Percentiles rank a stretch among this genome's conserved stretches.
Evolutionary conservation across 2,113 vertebrate species (phyloP).

Genomic region (Glaucomys volans): DNA sequence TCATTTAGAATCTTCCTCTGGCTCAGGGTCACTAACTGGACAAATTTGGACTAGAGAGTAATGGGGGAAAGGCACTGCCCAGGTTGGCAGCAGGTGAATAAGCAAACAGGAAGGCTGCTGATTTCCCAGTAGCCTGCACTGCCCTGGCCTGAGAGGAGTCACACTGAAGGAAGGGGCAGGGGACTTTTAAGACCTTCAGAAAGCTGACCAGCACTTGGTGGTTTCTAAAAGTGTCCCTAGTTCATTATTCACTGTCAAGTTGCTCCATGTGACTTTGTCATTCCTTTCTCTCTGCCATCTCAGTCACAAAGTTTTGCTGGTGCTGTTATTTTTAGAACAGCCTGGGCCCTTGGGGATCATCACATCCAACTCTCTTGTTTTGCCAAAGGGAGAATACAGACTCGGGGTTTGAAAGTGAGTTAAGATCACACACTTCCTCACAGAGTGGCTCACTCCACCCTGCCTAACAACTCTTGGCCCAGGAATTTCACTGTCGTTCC

Average conservation of each 20-base stretch:
- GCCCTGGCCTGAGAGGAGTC: neutral
- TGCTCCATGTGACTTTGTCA: conserved; percentile 38
- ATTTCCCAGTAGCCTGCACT: no score
- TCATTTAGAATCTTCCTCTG: neutral
- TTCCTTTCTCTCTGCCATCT: conserved; percentile 45
- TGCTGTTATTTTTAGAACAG: conserved; percentile 72
- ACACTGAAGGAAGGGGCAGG: neutral
- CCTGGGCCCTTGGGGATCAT: neutral
- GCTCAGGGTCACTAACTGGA: neutral
- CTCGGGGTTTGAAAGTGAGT: neutral
- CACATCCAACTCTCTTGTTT: conserved; percentile 59
- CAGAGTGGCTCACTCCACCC: neutral
- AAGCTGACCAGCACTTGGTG: neutral
- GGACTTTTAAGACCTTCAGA: neutral
- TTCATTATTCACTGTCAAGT: conserved; percentile 15
- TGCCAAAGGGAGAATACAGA: conserved; percentile 35
- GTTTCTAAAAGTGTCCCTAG: conserved; percentile 2
- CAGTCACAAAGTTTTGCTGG: conserved; percentile 27
- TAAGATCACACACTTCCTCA: neutral
- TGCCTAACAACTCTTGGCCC: neutral
- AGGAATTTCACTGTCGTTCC: neutral
- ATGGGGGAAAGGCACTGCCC: neutral
- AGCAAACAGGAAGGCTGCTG: neutral
- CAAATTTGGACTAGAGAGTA: neutral
- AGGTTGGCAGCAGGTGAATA: neutral